A percentile compares a stretch with the other conserved stretches of the same genome.
These are phyloP conservation scores for Naso thynnoides DNA, from an alignment of 2,797 vertebrate genomes.

Conservation along the genomic window DNA sequence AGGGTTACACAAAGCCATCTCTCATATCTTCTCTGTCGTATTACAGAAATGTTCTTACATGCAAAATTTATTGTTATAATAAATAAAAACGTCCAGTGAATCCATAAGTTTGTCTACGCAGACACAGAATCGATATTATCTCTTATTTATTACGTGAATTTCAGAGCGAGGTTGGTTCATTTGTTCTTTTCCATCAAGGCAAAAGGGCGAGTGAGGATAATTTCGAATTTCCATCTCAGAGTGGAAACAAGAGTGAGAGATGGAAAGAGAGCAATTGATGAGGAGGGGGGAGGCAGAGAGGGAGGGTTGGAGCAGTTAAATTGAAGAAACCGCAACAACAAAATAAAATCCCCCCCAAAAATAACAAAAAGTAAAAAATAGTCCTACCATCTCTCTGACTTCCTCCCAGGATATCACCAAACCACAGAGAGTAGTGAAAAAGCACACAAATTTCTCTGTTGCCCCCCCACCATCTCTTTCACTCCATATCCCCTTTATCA, in stretches of 20 bases:
- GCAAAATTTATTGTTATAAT: not conserved
- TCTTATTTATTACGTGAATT: conserved; percentile 3
- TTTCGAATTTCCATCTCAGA: conserved; percentile 42
- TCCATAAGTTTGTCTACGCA: not conserved
- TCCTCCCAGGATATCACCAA: conserved; percentile 65
- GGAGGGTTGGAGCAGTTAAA: conserved; percentile 39
- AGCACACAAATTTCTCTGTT: conserved; percentile 66
- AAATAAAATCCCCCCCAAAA: conserved; percentile 53
- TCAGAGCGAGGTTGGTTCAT: conserved; percentile 12
- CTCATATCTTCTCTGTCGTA: not conserved
- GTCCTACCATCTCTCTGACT: conserved; percentile 51
- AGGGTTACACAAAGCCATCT: not conserved
- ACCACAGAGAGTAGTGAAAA: conserved; percentile 65
- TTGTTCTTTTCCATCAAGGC: conserved; percentile 23
- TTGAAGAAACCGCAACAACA: conserved; percentile 59
- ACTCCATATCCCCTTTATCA: conserved; percentile 57
- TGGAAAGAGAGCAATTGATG: not conserved
- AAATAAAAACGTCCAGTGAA: not conserved
- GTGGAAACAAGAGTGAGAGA: conserved; percentile 33
- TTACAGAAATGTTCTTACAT: not conserved
- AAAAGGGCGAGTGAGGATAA: conserved; percentile 49
- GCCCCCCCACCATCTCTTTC: conserved; percentile 33
- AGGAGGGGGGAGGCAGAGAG: conserved; percentile 2
- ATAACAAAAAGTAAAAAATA: conserved; percentile 55
- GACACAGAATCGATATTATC: not conserved